These are phyloP conservation scores for Dasyornis broadbenti DNA, from an alignment of 2,113 vertebrate species.

Conservation along the genomic window DNA sequence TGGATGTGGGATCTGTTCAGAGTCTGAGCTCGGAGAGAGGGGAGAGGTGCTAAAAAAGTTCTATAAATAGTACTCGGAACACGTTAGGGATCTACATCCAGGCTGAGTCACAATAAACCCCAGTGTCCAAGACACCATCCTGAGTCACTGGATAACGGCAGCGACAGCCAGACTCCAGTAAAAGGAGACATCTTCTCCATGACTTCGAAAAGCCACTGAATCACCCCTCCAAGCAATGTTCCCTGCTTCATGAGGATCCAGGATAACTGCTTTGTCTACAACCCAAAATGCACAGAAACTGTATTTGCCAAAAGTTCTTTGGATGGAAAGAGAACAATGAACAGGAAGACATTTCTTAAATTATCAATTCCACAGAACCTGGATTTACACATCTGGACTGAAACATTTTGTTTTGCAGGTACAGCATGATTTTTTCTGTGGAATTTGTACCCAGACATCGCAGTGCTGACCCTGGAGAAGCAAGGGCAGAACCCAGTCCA, in stretches of 20 bases:
- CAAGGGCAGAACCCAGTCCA: background rate
- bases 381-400: background rate
- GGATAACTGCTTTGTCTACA: background rate
- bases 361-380: background rate
- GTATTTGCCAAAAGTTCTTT: background rate
- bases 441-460: background rate
- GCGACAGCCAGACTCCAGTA: background rate
- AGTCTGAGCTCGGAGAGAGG: background rate
- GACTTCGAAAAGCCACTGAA: background rate
- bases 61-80: background rate
- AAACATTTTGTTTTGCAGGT: background rate
- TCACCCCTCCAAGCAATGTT: background rate
- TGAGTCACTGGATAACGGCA: background rate
- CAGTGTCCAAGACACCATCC: background rate
- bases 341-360: background rate
- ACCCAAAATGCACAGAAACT: background rate
- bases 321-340: background rate
- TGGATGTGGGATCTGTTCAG: background rate
- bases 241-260: background rate
- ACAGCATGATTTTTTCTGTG: background rate
- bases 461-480: background rate
- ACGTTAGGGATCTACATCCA: background rate
- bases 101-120: background rate
- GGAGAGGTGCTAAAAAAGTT: background rate
- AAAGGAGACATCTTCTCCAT: background rate